Evolutionary conservation across 1,140 invertebrate genomes (phyloP), one percentile per base, ranked within the genome.

Genomic region (Anoplophora glabripennis): DNA sequence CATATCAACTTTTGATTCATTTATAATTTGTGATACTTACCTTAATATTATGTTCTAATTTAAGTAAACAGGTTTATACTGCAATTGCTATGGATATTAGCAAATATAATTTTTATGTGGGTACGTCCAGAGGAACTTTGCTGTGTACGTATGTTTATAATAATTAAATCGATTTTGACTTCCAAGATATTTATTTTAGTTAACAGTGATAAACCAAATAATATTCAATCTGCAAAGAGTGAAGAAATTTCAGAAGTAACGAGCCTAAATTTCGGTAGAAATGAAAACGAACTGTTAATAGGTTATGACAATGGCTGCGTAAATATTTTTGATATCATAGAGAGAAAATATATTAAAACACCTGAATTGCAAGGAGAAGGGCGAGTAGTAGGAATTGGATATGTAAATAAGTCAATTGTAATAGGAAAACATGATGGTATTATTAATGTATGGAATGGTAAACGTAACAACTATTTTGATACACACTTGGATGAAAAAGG

Each of bases 211-310:
- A 66, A 63, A 53, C 45, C 61, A 8, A 63, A 64, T 14, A 57
- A 66, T 51, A 47, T 65, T 49, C 53, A 61, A 7, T 37, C 57
- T 54, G 52, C 54, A 49, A 61, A 68, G 47, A 53, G 63, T 41
- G 53, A 57, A 11, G 57, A 64, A 41, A 41, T 14, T 12, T 61
- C 63, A 49, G 69, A 69, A 65, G 65, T 90, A 35, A 83, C 81
- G 3, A 73, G 78, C 8, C 73, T 90, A 66, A 77, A 78, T 44
- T 89, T 87, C 85, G 79, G 75, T 9, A 53, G 63, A 53, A 61
- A 58, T 53, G 21, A 56, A 28, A 59, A 68, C 37, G 68, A 73
- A 67, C 61, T 73, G 28, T 35, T 69, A n/a, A 34, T 73, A 10
- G 73, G 73, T 21, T 68, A 71, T 59, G 61, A 69, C 46, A 68